Percentiles rank a stretch among this genome's conserved stretches.
These are phyloP conservation scores for Coracias cyanogaster DNA, from an alignment of 2,797 vertebrate species.

Conservation along the genomic window DNA sequence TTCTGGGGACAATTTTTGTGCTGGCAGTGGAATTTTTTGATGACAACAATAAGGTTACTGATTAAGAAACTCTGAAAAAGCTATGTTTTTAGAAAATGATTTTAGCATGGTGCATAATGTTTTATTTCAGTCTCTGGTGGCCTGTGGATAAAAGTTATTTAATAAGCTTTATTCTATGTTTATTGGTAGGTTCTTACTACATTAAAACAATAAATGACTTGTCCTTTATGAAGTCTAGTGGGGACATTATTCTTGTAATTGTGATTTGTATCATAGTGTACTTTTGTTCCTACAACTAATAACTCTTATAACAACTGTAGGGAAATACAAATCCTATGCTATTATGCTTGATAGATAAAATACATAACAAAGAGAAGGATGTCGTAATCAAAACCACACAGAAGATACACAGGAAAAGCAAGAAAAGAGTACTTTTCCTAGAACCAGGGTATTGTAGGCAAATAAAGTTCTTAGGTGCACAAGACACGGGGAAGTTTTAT, in stretches of 20 bases:
- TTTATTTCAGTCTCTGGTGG: not conserved
- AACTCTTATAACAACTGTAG: not conserved
- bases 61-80: not conserved
- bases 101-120: not conserved
- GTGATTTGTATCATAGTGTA: not conserved
- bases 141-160: not conserved
- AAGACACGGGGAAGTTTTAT: not conserved
- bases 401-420: not conserved
- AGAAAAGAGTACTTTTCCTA: not conserved
- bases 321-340: not conserved
- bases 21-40: not conserved
- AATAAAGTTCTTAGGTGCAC: not conserved
- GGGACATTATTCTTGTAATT: not conserved
- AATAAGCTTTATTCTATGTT: not conserved
- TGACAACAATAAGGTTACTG: not conserved
- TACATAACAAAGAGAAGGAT: not conserved
- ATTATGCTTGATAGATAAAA: not conserved
- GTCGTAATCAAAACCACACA: not conserved
- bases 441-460: not conserved
- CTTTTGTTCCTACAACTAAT: not conserved
- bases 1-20: not conserved
- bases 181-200: not conserved
- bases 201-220: not conserved
- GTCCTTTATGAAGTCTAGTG: not conserved
- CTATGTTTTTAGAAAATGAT: not conserved